A percentile compares a stretch with the other conserved stretches of the same genome.
Conservation (phyloP, 2,797 vertebrate genomes). For the Trichosurus vulpecula region DNA sequence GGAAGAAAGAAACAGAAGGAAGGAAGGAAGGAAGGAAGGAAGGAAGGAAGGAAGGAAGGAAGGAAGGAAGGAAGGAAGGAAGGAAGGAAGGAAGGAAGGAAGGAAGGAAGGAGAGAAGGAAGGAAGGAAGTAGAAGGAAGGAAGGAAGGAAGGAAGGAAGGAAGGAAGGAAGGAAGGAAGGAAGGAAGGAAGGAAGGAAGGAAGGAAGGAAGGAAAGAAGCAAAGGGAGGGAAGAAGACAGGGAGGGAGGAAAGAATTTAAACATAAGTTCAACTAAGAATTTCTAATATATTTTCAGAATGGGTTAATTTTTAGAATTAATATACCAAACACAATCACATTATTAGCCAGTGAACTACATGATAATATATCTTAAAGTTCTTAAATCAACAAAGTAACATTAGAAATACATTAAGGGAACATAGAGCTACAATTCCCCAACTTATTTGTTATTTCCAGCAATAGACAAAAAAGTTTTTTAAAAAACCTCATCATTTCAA, state of each 20-base stretch:
- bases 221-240: no score
- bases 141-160: no score
- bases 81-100: background rate
- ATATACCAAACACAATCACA: background rate
- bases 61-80: background rate
- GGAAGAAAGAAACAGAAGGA: no score
- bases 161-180: no score
- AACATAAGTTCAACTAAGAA: background rate
- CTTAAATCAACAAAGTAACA: background rate
- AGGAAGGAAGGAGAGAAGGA: no score
- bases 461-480: background rate
- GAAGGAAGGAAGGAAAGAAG: no score
- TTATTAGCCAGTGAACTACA: background rate
- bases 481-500: background rate
- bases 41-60: no score
- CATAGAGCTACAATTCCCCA: background rate
- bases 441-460: background rate
- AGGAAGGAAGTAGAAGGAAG: background rate
- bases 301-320: background rate
- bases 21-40: no score
- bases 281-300: background rate
- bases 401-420: background rate
- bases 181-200: no score
- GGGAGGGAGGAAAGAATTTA: background rate
- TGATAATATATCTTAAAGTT: background rate